Percentiles rank a stretch among this genome's conserved stretches.
phyloP scores from a whole-genome alignment of 1,140 invertebrate genomes.

The Medauroidea extradentata region DNA sequence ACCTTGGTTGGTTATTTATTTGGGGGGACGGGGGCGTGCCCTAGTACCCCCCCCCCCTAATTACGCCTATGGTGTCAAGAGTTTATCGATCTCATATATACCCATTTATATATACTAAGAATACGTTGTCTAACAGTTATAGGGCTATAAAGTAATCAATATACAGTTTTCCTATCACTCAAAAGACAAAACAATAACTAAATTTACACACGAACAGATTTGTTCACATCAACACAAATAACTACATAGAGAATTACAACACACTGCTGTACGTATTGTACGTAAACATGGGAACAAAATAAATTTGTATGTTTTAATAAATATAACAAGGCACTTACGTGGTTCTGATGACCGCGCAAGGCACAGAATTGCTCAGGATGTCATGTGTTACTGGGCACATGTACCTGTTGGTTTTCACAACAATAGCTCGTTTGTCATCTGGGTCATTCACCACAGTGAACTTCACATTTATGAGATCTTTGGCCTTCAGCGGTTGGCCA shows the following conservation, averaged over 20 bases:
- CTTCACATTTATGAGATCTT: constrained; percentile 91
- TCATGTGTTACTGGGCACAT: constrained; percentile 98
- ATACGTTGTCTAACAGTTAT: too few relatives aligned
- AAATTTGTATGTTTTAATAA: not conserved
- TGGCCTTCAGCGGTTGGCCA: constrained; percentile 80
- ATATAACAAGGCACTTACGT: constrained; percentile 60
- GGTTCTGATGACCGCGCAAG: constrained; percentile 85
- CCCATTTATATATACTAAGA: too few relatives aligned
- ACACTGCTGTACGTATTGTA: too few relatives aligned
- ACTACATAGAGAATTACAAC: not conserved
- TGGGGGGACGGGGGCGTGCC: too few relatives aligned
- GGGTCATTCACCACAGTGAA: constrained; percentile 88
- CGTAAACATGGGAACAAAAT: not conserved
- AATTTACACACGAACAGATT: too few relatives aligned
- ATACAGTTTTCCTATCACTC: too few relatives aligned
- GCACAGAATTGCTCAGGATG: constrained; percentile 89
- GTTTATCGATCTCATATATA: too few relatives aligned
- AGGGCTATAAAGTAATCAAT: too few relatives aligned
- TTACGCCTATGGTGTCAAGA: too few relatives aligned
- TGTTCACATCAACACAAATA: not conserved
- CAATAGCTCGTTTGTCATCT: constrained; percentile 74
- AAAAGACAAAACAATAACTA: too few relatives aligned
- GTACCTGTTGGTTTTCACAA: constrained; percentile 83
- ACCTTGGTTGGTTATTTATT: too few relatives aligned
- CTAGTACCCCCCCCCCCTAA: too few relatives aligned